Conservation (phyloP, 2,888 invertebrate genomes). For the Chrysolina americana region DNA sequence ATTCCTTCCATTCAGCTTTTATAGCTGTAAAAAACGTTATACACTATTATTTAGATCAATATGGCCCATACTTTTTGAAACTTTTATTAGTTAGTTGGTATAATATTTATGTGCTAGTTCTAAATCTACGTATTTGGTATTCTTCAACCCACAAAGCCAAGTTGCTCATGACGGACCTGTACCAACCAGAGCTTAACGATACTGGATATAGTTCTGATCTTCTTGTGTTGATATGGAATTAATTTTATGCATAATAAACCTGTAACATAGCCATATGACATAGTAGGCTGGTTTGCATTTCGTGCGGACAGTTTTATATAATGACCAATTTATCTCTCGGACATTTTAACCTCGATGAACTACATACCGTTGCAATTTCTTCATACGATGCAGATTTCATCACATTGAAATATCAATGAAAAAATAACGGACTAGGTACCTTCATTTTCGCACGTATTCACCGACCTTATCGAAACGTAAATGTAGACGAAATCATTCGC, state of each 20-base stretch:
- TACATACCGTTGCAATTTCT: conserved; percentile 1
- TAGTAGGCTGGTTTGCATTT: background rate
- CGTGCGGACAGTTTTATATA: background rate
- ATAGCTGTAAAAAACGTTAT: no score
- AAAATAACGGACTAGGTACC: conserved; percentile 18
- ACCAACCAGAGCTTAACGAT: background rate
- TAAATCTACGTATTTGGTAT: no score
- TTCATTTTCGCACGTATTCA: conserved; percentile 18
- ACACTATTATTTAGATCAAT: background rate
- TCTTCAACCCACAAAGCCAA: background rate
- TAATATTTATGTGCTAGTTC: no score
- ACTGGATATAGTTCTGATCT: background rate
- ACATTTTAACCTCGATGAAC: conserved; percentile 10
- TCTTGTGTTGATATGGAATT: background rate
- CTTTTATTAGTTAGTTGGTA: no score
- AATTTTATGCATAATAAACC: background rate
- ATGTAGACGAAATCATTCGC: background rate
- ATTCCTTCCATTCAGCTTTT: background rate
- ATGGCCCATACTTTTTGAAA: no score
- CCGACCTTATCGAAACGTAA: background rate
- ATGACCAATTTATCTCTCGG: background rate
- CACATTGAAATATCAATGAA: conserved; percentile 9
- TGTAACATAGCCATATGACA: background rate
- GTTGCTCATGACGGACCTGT: background rate
- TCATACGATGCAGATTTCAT: conserved; percentile 11